Evolutionary conservation across 2,888 invertebrate genomes (phyloP).

Genomic region (Eutolmus rufibarbis): DNA sequence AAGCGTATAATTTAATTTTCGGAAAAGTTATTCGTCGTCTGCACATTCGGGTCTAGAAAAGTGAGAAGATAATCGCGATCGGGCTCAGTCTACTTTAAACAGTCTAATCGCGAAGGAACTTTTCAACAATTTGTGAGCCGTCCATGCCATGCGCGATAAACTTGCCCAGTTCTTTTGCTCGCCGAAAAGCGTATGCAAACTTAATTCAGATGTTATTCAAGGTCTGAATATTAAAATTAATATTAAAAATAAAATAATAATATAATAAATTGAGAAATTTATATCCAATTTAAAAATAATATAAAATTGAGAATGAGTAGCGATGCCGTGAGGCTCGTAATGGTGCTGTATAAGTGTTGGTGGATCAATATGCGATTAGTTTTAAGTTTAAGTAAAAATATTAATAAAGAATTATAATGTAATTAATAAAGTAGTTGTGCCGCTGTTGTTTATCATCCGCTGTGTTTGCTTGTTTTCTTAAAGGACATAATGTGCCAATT

Average conservation of each 20-base stretch:
- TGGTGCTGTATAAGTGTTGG: not conserved
- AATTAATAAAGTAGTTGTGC: not conserved
- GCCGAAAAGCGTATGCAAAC: slow-evolving; percentile 63
- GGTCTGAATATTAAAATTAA: slow-evolving; percentile 53
- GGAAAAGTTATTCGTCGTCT: not conserved
- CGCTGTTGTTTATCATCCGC: slow-evolving; percentile 1
- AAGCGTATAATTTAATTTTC: not conserved
- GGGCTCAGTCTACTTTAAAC: slow-evolving; percentile 9
- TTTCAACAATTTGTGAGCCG: slow-evolving; percentile 59
- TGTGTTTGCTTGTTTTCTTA: slow-evolving; percentile 27
- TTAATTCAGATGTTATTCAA: slow-evolving; percentile 62
- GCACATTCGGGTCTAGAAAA: not conserved
- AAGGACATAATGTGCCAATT: slow-evolving; percentile 64
- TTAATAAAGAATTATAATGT: not conserved
- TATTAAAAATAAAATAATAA: not conserved
- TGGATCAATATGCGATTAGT: not conserved
- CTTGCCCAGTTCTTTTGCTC: slow-evolving; percentile 63
- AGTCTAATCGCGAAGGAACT: slow-evolving; percentile 26
- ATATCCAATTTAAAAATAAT: not conserved
- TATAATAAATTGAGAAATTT: slow-evolving; percentile 38
- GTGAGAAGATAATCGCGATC: slow-evolving; percentile 14
- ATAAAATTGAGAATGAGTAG: not conserved
- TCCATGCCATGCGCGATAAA: slow-evolving; percentile 65
- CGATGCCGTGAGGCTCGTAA: not conserved
- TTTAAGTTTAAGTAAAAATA: not conserved